A percentile compares a stretch with the other conserved stretches of the same genome.
Conservation (phyloP, 2,888 invertebrate species). For the Chelonus formosanus region DNA sequence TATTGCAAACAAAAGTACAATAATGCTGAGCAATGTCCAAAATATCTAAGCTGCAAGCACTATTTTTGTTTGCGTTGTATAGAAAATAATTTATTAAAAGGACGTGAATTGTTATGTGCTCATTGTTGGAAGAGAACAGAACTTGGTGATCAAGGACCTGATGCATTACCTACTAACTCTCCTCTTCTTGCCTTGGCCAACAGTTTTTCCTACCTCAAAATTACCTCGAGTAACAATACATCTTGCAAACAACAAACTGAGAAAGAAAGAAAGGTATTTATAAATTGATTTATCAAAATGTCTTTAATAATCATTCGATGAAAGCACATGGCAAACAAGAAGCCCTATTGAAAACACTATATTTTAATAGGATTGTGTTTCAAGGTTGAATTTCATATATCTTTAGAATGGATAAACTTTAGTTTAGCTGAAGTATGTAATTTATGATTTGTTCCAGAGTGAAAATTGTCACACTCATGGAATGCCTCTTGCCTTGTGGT, state of each 20-base stretch:
- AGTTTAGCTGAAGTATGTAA: neutral
- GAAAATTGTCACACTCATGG: constrained; percentile 78
- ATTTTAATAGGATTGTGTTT: neutral
- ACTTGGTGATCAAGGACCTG: constrained; percentile 73
- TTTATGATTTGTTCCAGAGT: constrained; percentile 51
- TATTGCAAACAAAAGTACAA: constrained; percentile 80
- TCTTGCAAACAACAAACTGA: constrained; percentile 65
- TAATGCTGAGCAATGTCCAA: constrained; percentile 77
- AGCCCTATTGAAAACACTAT: constrained; percentile 11
- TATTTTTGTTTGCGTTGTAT: constrained; percentile 81
- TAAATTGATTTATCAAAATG: neutral
- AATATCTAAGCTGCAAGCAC: constrained; percentile 79
- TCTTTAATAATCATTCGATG: neutral
- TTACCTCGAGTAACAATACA: constrained; percentile 64
- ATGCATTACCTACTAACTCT: constrained; percentile 75
- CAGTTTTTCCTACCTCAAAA: constrained; percentile 71
- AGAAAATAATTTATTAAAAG: constrained; percentile 74
- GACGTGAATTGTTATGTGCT: constrained; percentile 75
- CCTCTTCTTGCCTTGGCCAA: constrained; percentile 75
- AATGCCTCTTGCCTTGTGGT: constrained; percentile 78
- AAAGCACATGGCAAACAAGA: constrained; percentile 12
- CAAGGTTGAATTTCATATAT: constrained; percentile 1
- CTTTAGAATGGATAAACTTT: too few relatives aligned
- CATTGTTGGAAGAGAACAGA: constrained; percentile 81
- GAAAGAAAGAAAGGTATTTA: constrained; percentile 64